Base-by-base conservation (phyloP, 2,113 vertebrate genomes). In the Prochilodus magdalenae region DNA sequence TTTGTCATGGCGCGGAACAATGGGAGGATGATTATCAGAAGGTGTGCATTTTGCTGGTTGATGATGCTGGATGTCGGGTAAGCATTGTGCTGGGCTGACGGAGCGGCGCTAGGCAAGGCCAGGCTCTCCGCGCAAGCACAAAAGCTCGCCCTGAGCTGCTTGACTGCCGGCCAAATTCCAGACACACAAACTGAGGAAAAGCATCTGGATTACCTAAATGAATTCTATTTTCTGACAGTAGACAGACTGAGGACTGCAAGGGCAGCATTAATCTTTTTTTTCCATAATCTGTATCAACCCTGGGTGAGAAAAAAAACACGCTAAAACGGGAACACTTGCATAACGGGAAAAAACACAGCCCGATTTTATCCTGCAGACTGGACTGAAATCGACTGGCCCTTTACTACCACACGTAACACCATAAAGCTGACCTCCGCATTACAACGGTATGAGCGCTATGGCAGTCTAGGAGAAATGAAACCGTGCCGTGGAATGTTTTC, bases 161-260 rank as follows among this genome's bases (percentile, higher is more conserved):
- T 78, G 81, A 83, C 83, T 55, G 24, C 75, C 57, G 16, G 82
- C 80, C 83, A 77, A 72, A 75, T 75, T 79, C 65, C 70, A 80
- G 36, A 83, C 70, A 81, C 75, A 65, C 73, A 24, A 47, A 73
- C 69, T 72, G 81, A 81, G 79, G 30, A 57, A 79, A 87, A 83
- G 80, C 83, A 84, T 86, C 82, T 82, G 75, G 83, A 84, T 83
- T 80, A 86, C 82, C 78, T 47, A 88, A 87, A 85, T 83, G 67
- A 85, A 85, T 81, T 80, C 53, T 81, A 59, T 60, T 86, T 84
- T 84, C 84, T 79, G 84, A 85, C 65, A 78, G 83, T 40, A 89
- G 92, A 92, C 92, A 91, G 91, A 92, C 87, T 76, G 90, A 84
- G 65, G 60, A 60, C 86, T 87, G 90, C 85, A 89, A 81, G 77